phyloP scores from a whole-genome alignment of 2,797 vertebrate species.

The Tenualosa ilisha region DNA sequence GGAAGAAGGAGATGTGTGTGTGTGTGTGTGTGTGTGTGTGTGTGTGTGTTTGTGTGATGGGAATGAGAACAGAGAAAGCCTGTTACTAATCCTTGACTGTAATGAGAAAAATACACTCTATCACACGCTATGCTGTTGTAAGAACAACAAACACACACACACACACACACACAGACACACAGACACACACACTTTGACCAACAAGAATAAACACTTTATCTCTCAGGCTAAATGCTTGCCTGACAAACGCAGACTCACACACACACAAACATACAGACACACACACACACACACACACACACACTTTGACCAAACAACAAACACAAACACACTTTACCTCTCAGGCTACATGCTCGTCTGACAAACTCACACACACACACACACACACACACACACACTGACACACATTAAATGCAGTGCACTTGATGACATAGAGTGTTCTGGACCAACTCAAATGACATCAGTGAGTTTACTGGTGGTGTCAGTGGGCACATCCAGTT shows the following conservation, averaged over 20 bases:
- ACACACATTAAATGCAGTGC: too few relatives aligned
- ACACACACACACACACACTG: too few relatives aligned
- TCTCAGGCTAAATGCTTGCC: not conserved
- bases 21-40: conserved; percentile 1
- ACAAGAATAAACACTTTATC: not conserved
- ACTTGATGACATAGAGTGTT: too few relatives aligned
- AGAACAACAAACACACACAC: not conserved
- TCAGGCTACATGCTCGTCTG: not conserved
- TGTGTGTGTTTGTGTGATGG: not conserved
- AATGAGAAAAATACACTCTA: not conserved
- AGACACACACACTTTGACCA: not conserved
- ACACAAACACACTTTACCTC: not conserved
- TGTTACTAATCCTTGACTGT: not conserved
- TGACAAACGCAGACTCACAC: not conserved
- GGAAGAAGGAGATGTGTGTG: not conserved
- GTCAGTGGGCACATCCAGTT: too few relatives aligned
- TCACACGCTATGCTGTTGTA: not conserved
- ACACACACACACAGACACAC: conserved; percentile 1
- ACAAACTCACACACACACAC: too few relatives aligned
- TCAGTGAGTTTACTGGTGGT: too few relatives aligned
- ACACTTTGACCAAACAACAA: too few relatives aligned
- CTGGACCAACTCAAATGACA: too few relatives aligned
- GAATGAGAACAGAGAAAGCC: not conserved
- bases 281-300: not conserved
- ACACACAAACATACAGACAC: too few relatives aligned